Percentiles rank a stretch among this genome's conserved stretches.
These are phyloP conservation scores for Latheticus oryzae DNA, from an alignment of 2,888 invertebrate species.

Conservation along the genomic window DNA sequence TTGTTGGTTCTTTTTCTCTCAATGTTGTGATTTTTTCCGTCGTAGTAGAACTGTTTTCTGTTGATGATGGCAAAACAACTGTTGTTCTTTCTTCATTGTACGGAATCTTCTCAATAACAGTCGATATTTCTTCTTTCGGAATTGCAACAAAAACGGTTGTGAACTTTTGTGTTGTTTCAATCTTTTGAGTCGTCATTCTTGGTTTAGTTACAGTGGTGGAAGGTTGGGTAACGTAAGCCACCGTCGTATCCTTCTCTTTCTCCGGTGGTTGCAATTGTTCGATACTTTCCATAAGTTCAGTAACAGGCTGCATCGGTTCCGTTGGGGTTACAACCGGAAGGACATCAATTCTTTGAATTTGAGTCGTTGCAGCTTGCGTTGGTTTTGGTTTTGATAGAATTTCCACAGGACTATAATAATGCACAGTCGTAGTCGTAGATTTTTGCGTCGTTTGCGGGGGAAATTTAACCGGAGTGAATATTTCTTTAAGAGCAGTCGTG, in stretches of 20 bases:
- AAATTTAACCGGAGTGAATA: no score
- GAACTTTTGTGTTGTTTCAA: no score
- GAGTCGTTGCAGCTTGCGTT: constrained; percentile 7
- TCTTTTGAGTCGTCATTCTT: no score
- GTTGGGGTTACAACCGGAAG: constrained; percentile 28
- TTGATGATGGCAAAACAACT: neutral
- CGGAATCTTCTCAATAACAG: constrained; percentile 13
- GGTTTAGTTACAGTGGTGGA: no score
- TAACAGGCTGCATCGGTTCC: constrained; percentile 39
- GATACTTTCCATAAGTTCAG: constrained; percentile 54
- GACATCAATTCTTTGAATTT: constrained; percentile 17
- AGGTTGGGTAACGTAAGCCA: constrained; percentile 38
- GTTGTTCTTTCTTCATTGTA: constrained; percentile 18
- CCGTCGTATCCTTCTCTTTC: constrained; percentile 52
- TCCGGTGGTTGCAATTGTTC: constrained; percentile 62
- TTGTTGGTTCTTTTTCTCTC: no score
- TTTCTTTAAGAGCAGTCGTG: no score
- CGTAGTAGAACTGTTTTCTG: no score
- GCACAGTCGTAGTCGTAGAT: constrained; percentile 52
- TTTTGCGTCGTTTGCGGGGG: no score
- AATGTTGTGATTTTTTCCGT: no score
- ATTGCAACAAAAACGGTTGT: no score
- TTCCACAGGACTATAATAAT: constrained; percentile 52
- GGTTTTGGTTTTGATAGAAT: constrained; percentile 19
- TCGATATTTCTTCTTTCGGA: neutral